These are phyloP conservation scores for Nyctalus aviator DNA, from an alignment of 2,797 vertebrate genomes.

Conservation along the genomic window DNA sequence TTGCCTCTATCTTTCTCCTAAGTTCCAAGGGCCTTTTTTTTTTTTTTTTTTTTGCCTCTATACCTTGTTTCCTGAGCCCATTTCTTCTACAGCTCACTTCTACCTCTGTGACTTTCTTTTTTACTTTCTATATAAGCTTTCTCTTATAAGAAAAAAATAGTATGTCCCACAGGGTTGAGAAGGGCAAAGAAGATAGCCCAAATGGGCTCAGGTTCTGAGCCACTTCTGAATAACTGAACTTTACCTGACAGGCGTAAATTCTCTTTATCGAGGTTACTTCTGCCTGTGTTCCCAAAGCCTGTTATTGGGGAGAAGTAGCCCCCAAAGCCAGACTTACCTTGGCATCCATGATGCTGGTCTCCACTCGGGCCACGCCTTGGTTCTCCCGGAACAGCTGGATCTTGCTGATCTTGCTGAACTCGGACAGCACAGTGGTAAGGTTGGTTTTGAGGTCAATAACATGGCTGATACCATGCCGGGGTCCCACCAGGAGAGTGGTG, in stretches of 20 bases:
- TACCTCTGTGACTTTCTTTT: neutral
- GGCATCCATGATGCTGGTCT: constrained; percentile 96
- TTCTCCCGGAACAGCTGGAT: constrained; percentile 98
- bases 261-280: neutral
- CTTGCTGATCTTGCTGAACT: constrained; percentile 98
- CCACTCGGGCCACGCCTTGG: constrained; percentile 97
- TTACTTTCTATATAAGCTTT: neutral
- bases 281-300: neutral
- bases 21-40: too few species aligned
- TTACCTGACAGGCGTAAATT: neutral
- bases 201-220: neutral
- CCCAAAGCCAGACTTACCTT: constrained; percentile 90
- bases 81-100: neutral
- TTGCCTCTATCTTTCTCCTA: neutral
- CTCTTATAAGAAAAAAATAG: neutral
- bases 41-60: neutral
- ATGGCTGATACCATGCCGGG: constrained; percentile 98
- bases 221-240: neutral
- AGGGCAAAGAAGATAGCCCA: constrained; percentile 35
- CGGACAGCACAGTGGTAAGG: constrained; percentile 97
- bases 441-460: constrained; percentile 99
- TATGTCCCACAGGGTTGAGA: constrained; percentile 5
- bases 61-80: neutral
- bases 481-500: constrained; percentile 96
- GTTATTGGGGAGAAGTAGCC: accelerated